A percentile compares a stretch with the other conserved stretches of the same genome.
Evolutionary conservation across 92 coral and sea anemone genomes (phyloP).

Genomic region (Parazoanthus darwini): DNA sequence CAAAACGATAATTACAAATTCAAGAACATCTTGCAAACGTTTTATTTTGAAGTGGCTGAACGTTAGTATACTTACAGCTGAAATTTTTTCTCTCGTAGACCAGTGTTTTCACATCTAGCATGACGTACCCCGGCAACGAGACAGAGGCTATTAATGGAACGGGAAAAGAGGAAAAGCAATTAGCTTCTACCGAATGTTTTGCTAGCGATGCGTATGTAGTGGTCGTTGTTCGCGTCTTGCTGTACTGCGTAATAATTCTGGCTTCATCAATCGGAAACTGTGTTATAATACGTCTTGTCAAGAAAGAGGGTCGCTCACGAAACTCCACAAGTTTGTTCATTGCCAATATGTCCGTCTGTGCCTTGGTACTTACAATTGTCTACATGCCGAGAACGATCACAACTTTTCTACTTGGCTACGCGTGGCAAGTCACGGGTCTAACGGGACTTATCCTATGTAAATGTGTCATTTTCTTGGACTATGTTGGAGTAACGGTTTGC

Average conservation of each 20-base stretch:
- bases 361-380: slow-evolving; percentile 50
- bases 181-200: neutral
- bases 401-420: slow-evolving; percentile 48
- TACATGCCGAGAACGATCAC: slow-evolving; percentile 71
- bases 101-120: neutral
- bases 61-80: neutral
- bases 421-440: slow-evolving; percentile 55
- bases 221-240: slow-evolving; percentile 41
- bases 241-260: slow-evolving; percentile 49
- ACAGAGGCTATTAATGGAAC: neutral
- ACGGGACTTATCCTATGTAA: slow-evolving; percentile 49
- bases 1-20: neutral
- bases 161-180: neutral
- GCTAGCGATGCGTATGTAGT: neutral
- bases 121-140: neutral
- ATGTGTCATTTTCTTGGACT: slow-evolving; percentile 50
- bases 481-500: slow-evolving; percentile 45
- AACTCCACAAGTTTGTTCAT: slow-evolving; percentile 60
- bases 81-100: neutral
- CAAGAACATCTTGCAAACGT: neutral
- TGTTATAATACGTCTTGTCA: slow-evolving; percentile 47
- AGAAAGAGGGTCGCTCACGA: slow-evolving; percentile 42
- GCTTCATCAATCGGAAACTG: slow-evolving; percentile 61
- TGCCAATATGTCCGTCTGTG: slow-evolving; percentile 62
- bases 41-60: neutral